A percentile compares a stretch with the other conserved stretches of the same genome.
Conservation (phyloP, 2,888 invertebrate genomes). For the Ornithoptera alexandrae region DNA sequence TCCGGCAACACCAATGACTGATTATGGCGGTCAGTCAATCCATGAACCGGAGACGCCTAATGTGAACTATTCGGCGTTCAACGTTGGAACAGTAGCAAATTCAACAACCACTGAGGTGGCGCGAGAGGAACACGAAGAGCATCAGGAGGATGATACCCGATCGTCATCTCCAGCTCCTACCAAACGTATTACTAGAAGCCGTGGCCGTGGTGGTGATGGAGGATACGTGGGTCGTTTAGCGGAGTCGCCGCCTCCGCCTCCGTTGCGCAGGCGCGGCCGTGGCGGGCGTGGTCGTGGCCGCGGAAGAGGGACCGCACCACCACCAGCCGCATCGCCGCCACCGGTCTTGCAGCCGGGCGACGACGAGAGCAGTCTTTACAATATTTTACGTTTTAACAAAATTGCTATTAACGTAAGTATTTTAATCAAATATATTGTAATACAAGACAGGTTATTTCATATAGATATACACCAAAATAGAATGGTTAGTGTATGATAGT, state of each 20-base stretch:
- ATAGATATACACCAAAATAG: too few species aligned
- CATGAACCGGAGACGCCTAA: constrained; percentile 76
- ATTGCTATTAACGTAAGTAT: constrained; percentile 85
- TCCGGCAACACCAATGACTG: constrained; percentile 76
- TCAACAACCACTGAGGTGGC: constrained; percentile 57
- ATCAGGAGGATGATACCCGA: constrained; percentile 66
- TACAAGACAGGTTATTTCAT: too few species aligned
- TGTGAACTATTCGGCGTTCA: constrained; percentile 67
- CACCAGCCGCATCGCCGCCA: constrained; percentile 75
- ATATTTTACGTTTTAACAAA: constrained; percentile 89
- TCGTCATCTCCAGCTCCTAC: constrained; percentile 80
- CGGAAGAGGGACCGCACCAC: constrained; percentile 68
- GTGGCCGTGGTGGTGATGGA: constrained; percentile 76
- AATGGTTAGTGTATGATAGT: too few species aligned
- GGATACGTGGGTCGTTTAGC: constrained; percentile 72
- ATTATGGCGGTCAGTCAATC: constrained; percentile 75
- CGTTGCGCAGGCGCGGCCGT: constrained; percentile 61
- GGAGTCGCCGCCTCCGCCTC: constrained; percentile 73
- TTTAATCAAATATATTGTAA: background rate
- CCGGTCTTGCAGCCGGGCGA: constrained; percentile 79
- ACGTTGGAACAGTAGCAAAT: constrained; percentile 56
- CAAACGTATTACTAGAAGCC: constrained; percentile 83
- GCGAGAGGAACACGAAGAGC: constrained; percentile 64
- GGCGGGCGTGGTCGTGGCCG: constrained; percentile 66
- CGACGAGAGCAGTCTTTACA: constrained; percentile 92